A percentile compares a stretch with the other conserved stretches of the same genome.
These are phyloP conservation scores for Drosophila chauvacae DNA, from an alignment of 1,140 invertebrate species.

Conservation along the genomic window DNA sequence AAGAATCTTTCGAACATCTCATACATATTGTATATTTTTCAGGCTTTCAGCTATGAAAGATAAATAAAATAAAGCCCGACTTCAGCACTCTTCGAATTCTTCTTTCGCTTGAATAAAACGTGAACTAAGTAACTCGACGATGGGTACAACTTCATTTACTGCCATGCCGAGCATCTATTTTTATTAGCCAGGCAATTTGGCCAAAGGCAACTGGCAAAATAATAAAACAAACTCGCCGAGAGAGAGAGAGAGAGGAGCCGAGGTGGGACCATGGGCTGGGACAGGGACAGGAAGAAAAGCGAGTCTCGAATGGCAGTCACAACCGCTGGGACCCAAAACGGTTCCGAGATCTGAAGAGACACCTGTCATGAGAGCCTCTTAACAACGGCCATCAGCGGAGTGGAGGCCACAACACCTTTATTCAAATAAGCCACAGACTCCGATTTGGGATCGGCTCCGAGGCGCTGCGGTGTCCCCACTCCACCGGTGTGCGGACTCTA, in stretches of 20 bases:
- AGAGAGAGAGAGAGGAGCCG: not conserved
- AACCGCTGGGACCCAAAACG: constrained; percentile 38
- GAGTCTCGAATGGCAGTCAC: constrained; percentile 29
- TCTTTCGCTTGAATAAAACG: constrained; percentile 1
- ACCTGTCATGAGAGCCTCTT: constrained; percentile 49
- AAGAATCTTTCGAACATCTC: not conserved
- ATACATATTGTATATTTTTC: not conserved
- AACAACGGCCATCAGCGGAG: constrained; percentile 51
- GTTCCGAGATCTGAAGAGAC: constrained; percentile 42
- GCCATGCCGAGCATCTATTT: constrained; percentile 40
- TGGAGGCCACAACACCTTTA: constrained; percentile 63
- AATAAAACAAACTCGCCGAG: constrained; percentile 31
- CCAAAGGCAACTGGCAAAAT: constrained; percentile 47
- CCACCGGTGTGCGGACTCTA: not conserved
- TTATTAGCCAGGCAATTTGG: constrained; percentile 51
- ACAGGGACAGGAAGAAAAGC: not conserved
- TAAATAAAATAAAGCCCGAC: not conserved
- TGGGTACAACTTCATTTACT: constrained; percentile 48
- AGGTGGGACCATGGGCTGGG: not conserved
- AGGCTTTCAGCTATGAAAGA: not conserved
- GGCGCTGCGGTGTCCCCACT: constrained; percentile 12
- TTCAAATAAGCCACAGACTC: constrained; percentile 64
- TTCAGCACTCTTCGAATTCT: not conserved
- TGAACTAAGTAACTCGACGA: constrained; percentile 15
- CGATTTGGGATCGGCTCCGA: constrained; percentile 44